Evolutionary conservation across 2,888 invertebrate species (phyloP), one percentile per base, ranked within the genome.

Genomic region (Cryptus armator): DNA sequence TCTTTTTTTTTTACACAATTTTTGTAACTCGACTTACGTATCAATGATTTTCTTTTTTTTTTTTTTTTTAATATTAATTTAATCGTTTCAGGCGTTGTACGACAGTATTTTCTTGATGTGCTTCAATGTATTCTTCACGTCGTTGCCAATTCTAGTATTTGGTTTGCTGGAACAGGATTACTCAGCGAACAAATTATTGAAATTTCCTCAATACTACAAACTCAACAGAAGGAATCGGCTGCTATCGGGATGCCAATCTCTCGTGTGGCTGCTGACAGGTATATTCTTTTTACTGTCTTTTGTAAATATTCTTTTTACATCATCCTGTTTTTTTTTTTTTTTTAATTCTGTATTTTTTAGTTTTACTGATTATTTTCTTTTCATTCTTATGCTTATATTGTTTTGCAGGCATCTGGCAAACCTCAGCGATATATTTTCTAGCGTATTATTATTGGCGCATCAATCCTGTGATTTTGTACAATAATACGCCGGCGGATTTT

Each of bases 81-180:
- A 59, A 81, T 96, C 95, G 9, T 95, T 96, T 1, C 95, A 96
- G 93, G 95, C 97, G 3, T 94, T 98, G 72, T 97, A 96, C 93
- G 97, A 97, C 92, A 96, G 96, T 0, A 94, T 97, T 91, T 97
- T 96, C 91, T 94, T 98, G 87, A 97, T 97, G 89, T 94, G 96
- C 82, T 98, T 95, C 94, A 98, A 98, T 94, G 95, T 97, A 68
- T 91, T 97, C 43, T 97, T 97, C 91, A 96, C 97, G 0, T 96
- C 97, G 0, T 91, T 96, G 72, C 98, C 98, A 0, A 96, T 97
- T 78, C 93, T 97, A 14, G 90, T 96, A 9, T 96, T 96, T 86
- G 96, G 97, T 0, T 94, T 98, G 72, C 96, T 97, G 16, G 98
- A 98, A 90, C 97, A 97, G 90, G 95, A 96, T 84, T 95, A 96